Conservation (phyloP, 2,797 vertebrate genomes). For the Furcifer pardalis region DNA sequence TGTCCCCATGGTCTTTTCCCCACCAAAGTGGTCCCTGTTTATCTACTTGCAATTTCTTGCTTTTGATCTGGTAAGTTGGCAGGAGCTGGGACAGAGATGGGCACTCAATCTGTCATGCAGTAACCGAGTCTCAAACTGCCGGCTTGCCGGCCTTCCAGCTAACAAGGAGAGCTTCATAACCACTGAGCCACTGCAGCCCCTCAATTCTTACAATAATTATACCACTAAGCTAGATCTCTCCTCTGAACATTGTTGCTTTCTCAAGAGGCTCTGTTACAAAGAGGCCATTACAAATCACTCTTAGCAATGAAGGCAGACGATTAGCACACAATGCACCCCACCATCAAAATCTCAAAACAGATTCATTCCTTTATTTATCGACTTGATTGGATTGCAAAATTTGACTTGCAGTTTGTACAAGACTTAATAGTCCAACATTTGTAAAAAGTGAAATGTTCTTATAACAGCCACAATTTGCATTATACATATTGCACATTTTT, state of each 20-base stretch:
- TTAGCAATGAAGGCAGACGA: constrained; percentile 69
- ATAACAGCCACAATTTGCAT: constrained; percentile 61
- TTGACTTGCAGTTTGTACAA: constrained; percentile 48
- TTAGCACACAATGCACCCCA: constrained; percentile 59
- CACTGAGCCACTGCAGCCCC: too few relatives aligned
- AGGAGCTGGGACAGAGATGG: too few relatives aligned
- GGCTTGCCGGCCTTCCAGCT: too few relatives aligned
- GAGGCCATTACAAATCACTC: constrained; percentile 59
- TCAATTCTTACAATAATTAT: constrained; percentile 26
- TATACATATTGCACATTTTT: constrained; percentile 79
- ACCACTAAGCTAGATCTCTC: constrained; percentile 56
- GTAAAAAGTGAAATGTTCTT: constrained; percentile 68
- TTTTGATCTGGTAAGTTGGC: too few relatives aligned
- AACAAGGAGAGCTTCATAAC: too few relatives aligned
- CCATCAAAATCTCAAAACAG: constrained; percentile 60
- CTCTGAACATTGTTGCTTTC: constrained; percentile 63
- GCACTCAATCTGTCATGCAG: too few relatives aligned
- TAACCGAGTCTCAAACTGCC: too few relatives aligned
- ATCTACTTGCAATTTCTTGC: too few relatives aligned
- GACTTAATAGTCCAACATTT: constrained; percentile 39
- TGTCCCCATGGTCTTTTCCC: too few relatives aligned
- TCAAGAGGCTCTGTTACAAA: constrained; percentile 66
- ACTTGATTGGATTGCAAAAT: constrained; percentile 60
- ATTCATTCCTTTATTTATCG: constrained; percentile 58
- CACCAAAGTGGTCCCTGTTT: too few relatives aligned